These are phyloP conservation scores for Datnioides undecimradiatus DNA, from an alignment of 2,113 vertebrate genomes.

Conservation along the genomic window DNA sequence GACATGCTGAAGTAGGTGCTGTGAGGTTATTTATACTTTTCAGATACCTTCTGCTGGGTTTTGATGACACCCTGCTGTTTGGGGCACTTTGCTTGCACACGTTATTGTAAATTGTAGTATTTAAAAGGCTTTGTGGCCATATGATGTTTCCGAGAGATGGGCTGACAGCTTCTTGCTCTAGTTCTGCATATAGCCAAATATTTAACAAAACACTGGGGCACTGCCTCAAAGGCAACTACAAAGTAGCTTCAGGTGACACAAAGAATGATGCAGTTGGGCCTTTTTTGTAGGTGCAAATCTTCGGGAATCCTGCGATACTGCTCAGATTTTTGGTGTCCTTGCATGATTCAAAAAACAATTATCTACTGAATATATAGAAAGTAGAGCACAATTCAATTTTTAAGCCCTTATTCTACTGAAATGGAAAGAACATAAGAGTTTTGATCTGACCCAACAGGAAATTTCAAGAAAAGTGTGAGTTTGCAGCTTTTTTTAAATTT, in stretches of 20 bases:
- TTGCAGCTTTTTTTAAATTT: background rate
- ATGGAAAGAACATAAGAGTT: background rate
- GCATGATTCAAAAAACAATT: background rate
- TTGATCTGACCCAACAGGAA: background rate
- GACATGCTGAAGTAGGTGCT: conserved; percentile 22
- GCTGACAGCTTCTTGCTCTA: background rate
- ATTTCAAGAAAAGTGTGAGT: background rate
- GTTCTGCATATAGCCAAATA: background rate
- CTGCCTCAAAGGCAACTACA: background rate
- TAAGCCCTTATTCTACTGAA: background rate
- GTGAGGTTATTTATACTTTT: conserved; percentile 51
- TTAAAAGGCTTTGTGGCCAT: conserved; percentile 8
- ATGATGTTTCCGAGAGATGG: background rate
- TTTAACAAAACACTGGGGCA: background rate
- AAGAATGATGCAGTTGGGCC: background rate
- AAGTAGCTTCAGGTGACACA: background rate
- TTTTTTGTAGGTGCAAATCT: background rate
- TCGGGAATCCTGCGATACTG: background rate
- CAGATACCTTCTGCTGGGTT: conserved; percentile 32
- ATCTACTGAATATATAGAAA: background rate
- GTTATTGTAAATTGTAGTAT: background rate
- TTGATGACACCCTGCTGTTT: conserved; percentile 16
- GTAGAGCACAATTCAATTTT: background rate
- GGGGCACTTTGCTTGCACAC: background rate
- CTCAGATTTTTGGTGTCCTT: background rate